Evolutionary conservation across 37 sponge, comb jelly and placozoan species (phyloP), one percentile per base, ranked within the genome.

Genomic region (Beroe ovata): DNA sequence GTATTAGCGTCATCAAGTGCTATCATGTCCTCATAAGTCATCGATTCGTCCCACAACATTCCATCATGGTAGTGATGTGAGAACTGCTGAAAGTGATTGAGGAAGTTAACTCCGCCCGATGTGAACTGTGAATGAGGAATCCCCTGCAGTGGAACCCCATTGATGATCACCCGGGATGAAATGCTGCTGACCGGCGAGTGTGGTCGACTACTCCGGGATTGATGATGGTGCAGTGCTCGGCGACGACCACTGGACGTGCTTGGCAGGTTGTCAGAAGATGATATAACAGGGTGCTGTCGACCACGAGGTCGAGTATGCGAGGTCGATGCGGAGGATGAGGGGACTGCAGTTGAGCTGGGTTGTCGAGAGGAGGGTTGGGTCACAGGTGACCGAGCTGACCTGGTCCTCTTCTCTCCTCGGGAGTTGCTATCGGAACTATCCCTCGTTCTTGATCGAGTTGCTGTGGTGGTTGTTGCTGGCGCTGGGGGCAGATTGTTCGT

Each of bases 21-120:
- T 4, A 77, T 39, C 84, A 77, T 77, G 8, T 77, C 38, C 22
- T 77, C 84, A 23, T 77, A 77, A 36, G 54, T 77, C 84, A 77
- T 42, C 1, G 19, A 32, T 23, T 77, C 84, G 14, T 25, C 25
- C 25, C 35, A 34, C 35, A 14, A 18, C 16, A 34, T 37, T 34
- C 29, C 34, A 23, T 28, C 3, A 29, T 62, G 63, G 28, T 29
- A 62, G 28, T 29, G 26, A 4, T 62, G 63, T 33, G 69, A 14
- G 8, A 25, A 25, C 25, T 25, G 69, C 6, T 34, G 18, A 47
- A 47, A 47, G 11, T 11, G 6, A 16, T 47, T 11, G 11, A 47
- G 11, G 54, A 47, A 47, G 11, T 47, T 6, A 47, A 16, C 54
- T 16, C 54, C 11, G 16, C 32, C 32, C 32, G 29, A 14, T 2